These are phyloP conservation scores for Plecturocebus donacophilus DNA, from an alignment of 2,113 vertebrate genomes.

Conservation along the genomic window DNA sequence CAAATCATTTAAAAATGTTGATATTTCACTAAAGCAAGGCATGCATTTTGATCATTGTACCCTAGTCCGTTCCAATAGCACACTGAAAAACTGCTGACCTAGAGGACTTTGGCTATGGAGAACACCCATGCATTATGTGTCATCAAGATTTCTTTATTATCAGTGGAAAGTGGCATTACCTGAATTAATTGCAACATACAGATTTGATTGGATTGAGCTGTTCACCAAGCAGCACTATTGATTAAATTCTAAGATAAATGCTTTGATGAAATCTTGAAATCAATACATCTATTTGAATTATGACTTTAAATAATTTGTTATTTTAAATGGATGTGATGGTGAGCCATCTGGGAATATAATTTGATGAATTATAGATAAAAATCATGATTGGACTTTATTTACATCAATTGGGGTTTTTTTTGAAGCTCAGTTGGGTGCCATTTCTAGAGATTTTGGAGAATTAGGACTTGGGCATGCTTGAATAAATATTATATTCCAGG, in stretches of 20 bases:
- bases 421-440: neutral
- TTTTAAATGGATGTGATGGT: slow-evolving; percentile 58
- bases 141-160: neutral
- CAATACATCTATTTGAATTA: slow-evolving; percentile 64
- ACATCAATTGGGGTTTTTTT: neutral
- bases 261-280: slow-evolving; percentile 69
- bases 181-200: slow-evolving; percentile 27
- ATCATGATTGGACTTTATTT: slow-evolving; percentile 45
- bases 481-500: neutral
- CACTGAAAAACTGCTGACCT: neutral
- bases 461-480: neutral
- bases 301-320: slow-evolving; percentile 58
- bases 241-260: slow-evolving; percentile 60
- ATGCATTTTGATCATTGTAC: neutral
- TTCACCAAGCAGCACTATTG: slow-evolving; percentile 47
- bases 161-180: neutral
- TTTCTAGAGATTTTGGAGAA: slow-evolving; percentile 14
- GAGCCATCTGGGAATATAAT: slow-evolving; percentile 38
- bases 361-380: slow-evolving; percentile 65
- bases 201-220: slow-evolving; percentile 35
- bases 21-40: neutral
- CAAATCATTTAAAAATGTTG: neutral
- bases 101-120: neutral
- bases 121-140: neutral
- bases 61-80: neutral